These are phyloP conservation scores for Lacerta viridis DNA, from an alignment of 2,797 vertebrate genomes.

Conservation along the genomic window DNA sequence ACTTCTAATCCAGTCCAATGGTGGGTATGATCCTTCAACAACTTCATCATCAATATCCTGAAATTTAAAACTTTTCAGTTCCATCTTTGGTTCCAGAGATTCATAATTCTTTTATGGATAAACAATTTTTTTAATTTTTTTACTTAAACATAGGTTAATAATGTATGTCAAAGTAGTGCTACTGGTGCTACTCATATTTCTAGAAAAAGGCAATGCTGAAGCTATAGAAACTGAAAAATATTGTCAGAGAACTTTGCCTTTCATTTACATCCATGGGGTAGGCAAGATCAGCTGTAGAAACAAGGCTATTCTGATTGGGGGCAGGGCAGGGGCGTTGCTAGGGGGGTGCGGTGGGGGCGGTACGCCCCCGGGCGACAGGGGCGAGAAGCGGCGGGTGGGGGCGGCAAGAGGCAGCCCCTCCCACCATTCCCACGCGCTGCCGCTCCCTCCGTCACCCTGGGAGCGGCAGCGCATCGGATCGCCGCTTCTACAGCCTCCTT, in stretches of 20 bases:
- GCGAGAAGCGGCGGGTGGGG: no score
- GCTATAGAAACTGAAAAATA: background rate
- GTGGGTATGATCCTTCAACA: constrained; percentile 16
- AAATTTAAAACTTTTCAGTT: background rate
- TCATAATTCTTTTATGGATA: background rate
- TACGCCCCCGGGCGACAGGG: no score
- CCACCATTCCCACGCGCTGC: no score
- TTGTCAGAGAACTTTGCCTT: background rate
- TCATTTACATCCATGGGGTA: background rate
- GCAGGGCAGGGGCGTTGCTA: no score
- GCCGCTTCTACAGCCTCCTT: no score
- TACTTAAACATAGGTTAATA: background rate
- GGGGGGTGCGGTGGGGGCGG: no score
- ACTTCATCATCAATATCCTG: constrained; percentile 29
- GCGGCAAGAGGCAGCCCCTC: no score
- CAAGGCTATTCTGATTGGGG: background rate
- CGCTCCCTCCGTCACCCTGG: no score
- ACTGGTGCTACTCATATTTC: background rate
- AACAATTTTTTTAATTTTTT: background rate
- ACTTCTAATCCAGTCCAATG: constrained; percentile 35
- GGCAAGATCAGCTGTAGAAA: background rate
- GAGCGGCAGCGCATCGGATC: no score
- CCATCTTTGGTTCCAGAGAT: background rate
- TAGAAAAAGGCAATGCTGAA: background rate
- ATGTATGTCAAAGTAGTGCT: background rate